Evolutionary conservation across 2,888 invertebrate species (phyloP), one percentile per base, ranked within the genome.

Genomic region (Latheticus oryzae): DNA sequence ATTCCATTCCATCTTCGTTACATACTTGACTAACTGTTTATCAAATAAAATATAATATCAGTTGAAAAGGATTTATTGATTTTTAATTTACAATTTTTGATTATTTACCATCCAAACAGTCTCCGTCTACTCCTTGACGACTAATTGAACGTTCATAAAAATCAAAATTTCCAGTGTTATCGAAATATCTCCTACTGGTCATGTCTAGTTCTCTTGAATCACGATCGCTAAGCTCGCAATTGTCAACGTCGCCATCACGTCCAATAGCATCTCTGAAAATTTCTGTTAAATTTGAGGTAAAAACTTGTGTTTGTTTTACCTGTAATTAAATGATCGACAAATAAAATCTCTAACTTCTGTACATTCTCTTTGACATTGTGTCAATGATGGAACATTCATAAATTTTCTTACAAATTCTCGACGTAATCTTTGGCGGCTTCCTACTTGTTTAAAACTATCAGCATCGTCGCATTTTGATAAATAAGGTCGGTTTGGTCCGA

Each of bases 1-100:
- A 95, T 75, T 94, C 94, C 94, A 95, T 95, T 1, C 94, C 95
- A 74, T 95, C 94, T 80, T 94, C 93, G 71, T 91, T 93, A 77
- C 95, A 95, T 1, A 91, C 88, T 84, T 95, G 94, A 43, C 90
- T 90, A 45, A 95, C 94, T 94, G 70, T 51, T 68, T 76, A 72
- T 60, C 62, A 50, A 47, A 35, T 47, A 47, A 47, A 19, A 47
- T 13, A 24, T 21, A 15, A 32, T 45, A 28, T 13, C 5, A 38
- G 7, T 40, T 3, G 23, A 17, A 26, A 35, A 32, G 7, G 8
- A 11, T 58, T 51, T 58, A 58, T 60, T 52, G 2, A 40, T 15
- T 42, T 26, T 8, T 17, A n/a, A 33, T 1, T 38, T 59, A 55
- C 43, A 51, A 9, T 8, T 30, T 7, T 30, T 11, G 12, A 9